Percentiles rank a stretch among this genome's conserved stretches.
These are phyloP conservation scores for Stenotaenia linearis DNA, from an alignment of 2,888 invertebrate genomes.

Conservation along the genomic window DNA sequence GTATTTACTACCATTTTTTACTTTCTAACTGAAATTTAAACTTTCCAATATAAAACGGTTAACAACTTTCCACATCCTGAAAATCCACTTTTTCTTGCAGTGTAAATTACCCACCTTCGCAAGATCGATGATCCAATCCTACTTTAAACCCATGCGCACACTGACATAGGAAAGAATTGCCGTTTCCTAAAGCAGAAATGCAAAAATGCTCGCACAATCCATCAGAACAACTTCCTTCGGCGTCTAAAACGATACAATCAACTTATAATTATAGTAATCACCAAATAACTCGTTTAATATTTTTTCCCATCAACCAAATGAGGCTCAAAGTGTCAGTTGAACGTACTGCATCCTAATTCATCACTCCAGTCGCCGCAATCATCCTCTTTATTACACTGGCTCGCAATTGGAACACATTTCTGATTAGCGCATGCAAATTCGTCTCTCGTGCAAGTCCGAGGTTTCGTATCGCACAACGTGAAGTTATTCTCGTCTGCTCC, in stretches of 20 bases:
- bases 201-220: neutral
- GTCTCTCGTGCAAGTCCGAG: conserved; percentile 49
- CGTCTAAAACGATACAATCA: neutral
- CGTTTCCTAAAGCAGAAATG: neutral
- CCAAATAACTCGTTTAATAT: neutral
- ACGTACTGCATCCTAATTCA: conserved; percentile 79
- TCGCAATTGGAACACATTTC: conserved; percentile 69
- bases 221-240: conserved; percentile 13
- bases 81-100: too few relatives aligned
- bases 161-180: neutral
- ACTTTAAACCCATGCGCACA: conserved; percentile 28
- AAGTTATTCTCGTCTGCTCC: conserved; percentile 94
- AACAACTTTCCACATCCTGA: too few relatives aligned
- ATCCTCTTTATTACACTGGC: conserved; percentile 81
- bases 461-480: conserved; percentile 69
- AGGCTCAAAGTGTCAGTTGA: neutral
- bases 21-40: too few relatives aligned
- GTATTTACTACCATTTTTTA: too few relatives aligned
- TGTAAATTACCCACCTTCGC: conserved; percentile 28
- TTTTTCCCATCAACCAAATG: neutral
- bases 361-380: conserved; percentile 88
- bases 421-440: conserved; percentile 86
- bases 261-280: neutral
- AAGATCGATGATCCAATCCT: neutral
- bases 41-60: too few relatives aligned